Percentiles rank a stretch among this genome's conserved stretches.
Conservation (phyloP, 2,888 invertebrate genomes). For the Acrocyrtus sp. region DNA sequence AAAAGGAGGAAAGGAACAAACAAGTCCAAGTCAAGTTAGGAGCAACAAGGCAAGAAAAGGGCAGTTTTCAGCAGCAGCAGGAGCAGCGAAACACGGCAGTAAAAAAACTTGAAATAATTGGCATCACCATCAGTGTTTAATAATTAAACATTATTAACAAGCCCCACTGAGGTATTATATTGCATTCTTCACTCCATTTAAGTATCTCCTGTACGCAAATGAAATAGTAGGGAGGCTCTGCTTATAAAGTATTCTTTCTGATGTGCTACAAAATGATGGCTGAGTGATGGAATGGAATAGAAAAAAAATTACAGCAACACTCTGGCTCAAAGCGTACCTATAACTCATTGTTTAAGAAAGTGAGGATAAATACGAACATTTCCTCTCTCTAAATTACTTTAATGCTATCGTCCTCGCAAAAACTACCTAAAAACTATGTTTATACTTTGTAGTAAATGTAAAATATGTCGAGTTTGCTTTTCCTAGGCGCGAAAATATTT, state of each 20-base stretch:
- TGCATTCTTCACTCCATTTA: slow-evolving; percentile 21
- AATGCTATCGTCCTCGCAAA: too few species aligned
- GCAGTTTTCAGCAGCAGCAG: not conserved
- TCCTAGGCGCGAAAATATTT: slow-evolving; percentile 11
- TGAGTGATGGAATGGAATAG: slow-evolving; percentile 21
- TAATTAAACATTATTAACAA: slow-evolving; percentile 57
- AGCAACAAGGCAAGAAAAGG: slow-evolving; percentile 4
- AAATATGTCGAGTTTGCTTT: slow-evolving; percentile 11
- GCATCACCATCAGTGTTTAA: slow-evolving; percentile 55
- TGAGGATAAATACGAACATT: slow-evolving; percentile 24
- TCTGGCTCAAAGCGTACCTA: slow-evolving; percentile 35
- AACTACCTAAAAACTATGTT: not conserved
- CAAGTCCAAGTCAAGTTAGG: slow-evolving; percentile 43
- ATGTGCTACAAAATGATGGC: not conserved
- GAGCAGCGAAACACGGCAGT: slow-evolving; percentile 2
- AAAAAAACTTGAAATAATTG: slow-evolving; percentile 61
- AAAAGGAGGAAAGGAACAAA: slow-evolving; percentile 49
- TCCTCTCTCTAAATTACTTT: slow-evolving; percentile 11
- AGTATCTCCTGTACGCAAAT: not conserved
- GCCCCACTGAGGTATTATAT: slow-evolving; percentile 48
- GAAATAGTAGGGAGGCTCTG: not conserved
- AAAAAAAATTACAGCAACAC: not conserved
- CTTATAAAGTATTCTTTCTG: slow-evolving; percentile 1
- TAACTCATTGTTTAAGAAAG: slow-evolving; percentile 21
- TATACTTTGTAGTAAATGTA: not conserved